A percentile compares a stretch with the other conserved stretches of the same genome.
Conservation (phyloP, 2,888 invertebrate species). For the Pedicia rivosa region DNA sequence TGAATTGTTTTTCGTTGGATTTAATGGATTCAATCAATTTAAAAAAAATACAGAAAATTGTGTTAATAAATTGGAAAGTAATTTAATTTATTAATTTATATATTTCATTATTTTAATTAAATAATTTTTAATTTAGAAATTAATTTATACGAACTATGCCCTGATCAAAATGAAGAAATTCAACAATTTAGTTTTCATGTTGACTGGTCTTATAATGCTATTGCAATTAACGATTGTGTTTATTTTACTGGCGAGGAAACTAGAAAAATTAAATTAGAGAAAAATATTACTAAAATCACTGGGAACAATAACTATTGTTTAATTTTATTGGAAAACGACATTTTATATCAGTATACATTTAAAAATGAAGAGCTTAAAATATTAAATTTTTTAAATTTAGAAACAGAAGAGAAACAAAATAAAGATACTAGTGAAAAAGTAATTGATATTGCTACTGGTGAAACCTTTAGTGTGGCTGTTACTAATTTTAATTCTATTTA, state of each 20-base stretch:
- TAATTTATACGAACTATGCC: neutral
- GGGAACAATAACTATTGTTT: conserved; percentile 21
- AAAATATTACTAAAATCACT: conserved; percentile 16
- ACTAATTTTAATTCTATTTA: conserved; percentile 38
- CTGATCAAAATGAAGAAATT: neutral
- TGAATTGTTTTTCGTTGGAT: neutral
- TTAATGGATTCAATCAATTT: conserved; percentile 3
- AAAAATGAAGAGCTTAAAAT: conserved; percentile 4
- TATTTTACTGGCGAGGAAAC: conserved; percentile 12
- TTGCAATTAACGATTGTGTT: conserved; percentile 17
- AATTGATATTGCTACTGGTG: conserved; percentile 32
- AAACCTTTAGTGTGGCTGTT: conserved; percentile 32
- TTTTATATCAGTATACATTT: conserved; percentile 18
- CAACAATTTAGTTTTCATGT: conserved; percentile 10
- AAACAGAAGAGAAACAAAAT: conserved; percentile 3
- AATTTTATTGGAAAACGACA: conserved; percentile 20
- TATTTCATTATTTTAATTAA: neutral
- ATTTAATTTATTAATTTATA: neutral
- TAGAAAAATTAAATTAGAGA: conserved; percentile 13
- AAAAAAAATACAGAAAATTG: neutral
- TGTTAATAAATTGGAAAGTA: neutral
- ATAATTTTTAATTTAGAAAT: conserved; percentile 8
- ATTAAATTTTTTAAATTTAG: conserved; percentile 9
- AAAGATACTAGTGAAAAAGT: conserved; percentile 18
- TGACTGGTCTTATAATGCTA: conserved; percentile 22